phyloP scores from a whole-genome alignment of 2,888 invertebrate genomes.

The Mamestra brassicae region DNA sequence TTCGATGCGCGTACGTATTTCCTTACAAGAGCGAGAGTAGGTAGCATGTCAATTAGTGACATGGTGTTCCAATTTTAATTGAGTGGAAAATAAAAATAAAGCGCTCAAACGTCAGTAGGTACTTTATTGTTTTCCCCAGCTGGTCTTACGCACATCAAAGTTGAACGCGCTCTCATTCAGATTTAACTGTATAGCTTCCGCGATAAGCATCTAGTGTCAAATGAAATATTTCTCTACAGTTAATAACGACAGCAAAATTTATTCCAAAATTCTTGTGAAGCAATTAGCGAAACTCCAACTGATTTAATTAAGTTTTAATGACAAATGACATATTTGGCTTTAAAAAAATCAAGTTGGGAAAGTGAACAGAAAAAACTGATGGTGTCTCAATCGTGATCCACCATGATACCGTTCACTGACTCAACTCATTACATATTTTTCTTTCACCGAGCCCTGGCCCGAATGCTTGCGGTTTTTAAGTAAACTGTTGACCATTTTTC shows the following conservation, averaged over 20 bases:
- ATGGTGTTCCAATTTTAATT: slow-evolving; percentile 34
- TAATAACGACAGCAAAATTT: slow-evolving; percentile 40
- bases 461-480: slow-evolving; percentile 68
- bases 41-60: slow-evolving; percentile 25
- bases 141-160: slow-evolving; percentile 27
- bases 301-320: slow-evolving; percentile 39
- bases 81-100: slow-evolving; percentile 26
- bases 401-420: slow-evolving; percentile 79
- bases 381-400: slow-evolving; percentile 72
- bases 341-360: neutral
- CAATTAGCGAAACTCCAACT: slow-evolving; percentile 48
- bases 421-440: slow-evolving; percentile 50
- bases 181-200: slow-evolving; percentile 55
- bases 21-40: slow-evolving; percentile 15
- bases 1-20: slow-evolving; percentile 24
- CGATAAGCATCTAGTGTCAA: slow-evolving; percentile 52
- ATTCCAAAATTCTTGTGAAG: slow-evolving; percentile 14
- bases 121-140: slow-evolving; percentile 35
- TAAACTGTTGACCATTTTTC: slow-evolving; percentile 64
- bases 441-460: slow-evolving; percentile 48
- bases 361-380: slow-evolving; percentile 52
- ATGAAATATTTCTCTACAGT: slow-evolving; percentile 46
- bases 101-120: neutral
- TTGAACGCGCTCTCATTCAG: slow-evolving; percentile 37
- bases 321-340: slow-evolving; percentile 14